Percentiles rank a stretch among this genome's conserved stretches.
phyloP scores from a whole-genome alignment of 2,797 vertebrate genomes.

The Benthosema pterotum region DNA sequence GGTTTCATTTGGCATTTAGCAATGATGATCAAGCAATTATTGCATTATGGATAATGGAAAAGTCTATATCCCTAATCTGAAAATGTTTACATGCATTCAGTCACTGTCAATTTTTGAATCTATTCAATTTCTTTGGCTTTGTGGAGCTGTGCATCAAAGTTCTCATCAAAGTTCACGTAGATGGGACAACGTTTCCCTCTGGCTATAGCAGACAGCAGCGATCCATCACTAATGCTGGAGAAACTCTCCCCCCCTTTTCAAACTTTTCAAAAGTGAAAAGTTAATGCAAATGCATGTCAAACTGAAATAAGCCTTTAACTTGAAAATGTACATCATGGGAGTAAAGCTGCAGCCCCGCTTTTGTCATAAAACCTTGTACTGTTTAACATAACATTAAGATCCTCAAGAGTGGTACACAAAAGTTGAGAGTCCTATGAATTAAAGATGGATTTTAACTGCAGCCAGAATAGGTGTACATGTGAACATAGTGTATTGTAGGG shows the following conservation, averaged over 20 bases:
- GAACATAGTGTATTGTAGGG: neutral
- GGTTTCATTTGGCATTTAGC: no score
- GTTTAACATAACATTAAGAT: neutral
- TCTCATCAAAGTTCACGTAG: no score
- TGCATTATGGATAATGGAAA: no score
- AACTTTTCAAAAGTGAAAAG: no score
- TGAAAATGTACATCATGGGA: neutral
- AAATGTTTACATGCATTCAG: no score
- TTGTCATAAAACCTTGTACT: neutral
- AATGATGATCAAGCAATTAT: no score
- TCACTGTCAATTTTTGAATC: neutral
- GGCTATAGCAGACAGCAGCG: no score
- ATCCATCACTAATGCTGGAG: no score
- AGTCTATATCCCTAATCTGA: no score
- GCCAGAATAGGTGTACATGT: constrained; percentile 2
- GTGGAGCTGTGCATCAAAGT: no score
- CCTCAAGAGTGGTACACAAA: constrained; percentile 15
- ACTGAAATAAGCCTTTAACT: neutral
- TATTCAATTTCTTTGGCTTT: neutral
- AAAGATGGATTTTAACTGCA: constrained; percentile 19
- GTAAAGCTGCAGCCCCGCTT: neutral
- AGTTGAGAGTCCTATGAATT: constrained; percentile 18
- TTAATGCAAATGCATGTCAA: constrained; percentile 7
- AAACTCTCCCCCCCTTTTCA: neutral
- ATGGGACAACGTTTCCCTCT: no score